Percentiles rank a stretch among this genome's conserved stretches.
Evolutionary conservation across 2,888 invertebrate genomes (phyloP).

Genomic region (Drosophila glabriapex): DNA sequence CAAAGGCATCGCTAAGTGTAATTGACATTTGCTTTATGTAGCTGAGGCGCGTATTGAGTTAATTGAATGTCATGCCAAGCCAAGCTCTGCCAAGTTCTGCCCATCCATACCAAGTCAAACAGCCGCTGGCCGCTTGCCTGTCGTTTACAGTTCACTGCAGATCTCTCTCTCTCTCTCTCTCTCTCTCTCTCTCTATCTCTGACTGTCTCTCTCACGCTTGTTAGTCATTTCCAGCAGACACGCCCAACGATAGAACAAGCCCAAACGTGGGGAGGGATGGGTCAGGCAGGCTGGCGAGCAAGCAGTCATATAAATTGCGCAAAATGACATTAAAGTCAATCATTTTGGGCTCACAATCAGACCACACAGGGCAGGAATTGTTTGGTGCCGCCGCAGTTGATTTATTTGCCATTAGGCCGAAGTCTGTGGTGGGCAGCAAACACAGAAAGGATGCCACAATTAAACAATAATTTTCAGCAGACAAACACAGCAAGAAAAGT

Average conservation of each 20-base stretch:
- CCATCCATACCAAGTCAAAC: background rate
- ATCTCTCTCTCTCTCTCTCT: constrained; percentile 1
- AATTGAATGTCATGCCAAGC: constrained; percentile 62
- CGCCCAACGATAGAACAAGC: constrained; percentile 18
- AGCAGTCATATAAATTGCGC: constrained; percentile 49
- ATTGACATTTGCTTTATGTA: constrained; percentile 57
- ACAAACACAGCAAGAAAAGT: background rate
- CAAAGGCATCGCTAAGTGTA: constrained; percentile 47
- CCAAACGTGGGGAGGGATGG: background rate
- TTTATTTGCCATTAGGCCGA: constrained; percentile 64
- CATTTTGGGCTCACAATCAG: constrained; percentile 49
- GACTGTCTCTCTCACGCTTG: constrained; percentile 3
- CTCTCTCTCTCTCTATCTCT: background rate
- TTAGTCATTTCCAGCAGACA: constrained; percentile 30
- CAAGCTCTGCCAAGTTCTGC: background rate
- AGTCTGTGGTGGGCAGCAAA: constrained; percentile 27
- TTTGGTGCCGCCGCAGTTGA: constrained; percentile 53
- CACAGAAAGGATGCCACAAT: constrained; percentile 56
- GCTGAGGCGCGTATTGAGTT: constrained; percentile 52
- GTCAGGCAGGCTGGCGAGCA: background rate
- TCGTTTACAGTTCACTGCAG: constrained; percentile 21
- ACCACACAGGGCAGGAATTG: background rate
- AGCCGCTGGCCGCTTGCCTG: constrained; percentile 5
- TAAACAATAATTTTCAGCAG: constrained; percentile 59
- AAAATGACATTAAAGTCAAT: constrained; percentile 73